These are phyloP conservation scores for Metalampra italica DNA, from an alignment of 2,888 invertebrate genomes.

Conservation along the genomic window DNA sequence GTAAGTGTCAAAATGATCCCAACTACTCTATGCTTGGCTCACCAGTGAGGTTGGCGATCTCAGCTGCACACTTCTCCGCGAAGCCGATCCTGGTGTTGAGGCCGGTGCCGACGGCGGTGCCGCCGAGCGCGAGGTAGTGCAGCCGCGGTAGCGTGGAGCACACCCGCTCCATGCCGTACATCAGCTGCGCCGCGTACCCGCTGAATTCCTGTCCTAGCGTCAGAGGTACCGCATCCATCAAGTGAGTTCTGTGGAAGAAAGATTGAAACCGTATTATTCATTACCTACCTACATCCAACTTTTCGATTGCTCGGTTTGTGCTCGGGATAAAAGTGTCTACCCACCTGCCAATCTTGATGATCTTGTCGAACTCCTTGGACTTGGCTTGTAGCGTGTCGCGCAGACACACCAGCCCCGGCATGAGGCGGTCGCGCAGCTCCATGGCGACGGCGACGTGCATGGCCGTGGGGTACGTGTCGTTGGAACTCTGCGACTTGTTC, in stretches of 20 bases:
- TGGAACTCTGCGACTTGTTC: constrained; percentile 98
- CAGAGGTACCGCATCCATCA: constrained; percentile 96
- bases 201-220: constrained; percentile 99
- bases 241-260: constrained; percentile 79
- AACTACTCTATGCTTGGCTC: no score
- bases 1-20: no score
- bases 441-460: constrained; percentile 98
- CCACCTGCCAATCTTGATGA: constrained; percentile 95
- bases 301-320: no score
- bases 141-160: constrained; percentile 89
- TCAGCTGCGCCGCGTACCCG: constrained; percentile 92
- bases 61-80: constrained; percentile 93
- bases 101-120: constrained; percentile 99
- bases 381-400: constrained; percentile 87
- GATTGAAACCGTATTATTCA: no score
- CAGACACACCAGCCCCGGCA: constrained; percentile 89
- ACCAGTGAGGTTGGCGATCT: constrained; percentile 88
- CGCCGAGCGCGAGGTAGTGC: constrained; percentile 94
- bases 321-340: neutral
- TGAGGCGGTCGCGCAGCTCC: constrained; percentile 86
- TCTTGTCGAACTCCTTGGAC: constrained; percentile 88
- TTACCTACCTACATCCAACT: no score
- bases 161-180: constrained; percentile 90
- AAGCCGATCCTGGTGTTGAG: constrained; percentile 96
- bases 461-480: constrained; percentile 99